phyloP scores from a whole-genome alignment of 2,888 invertebrate species.

The Yponomeuta plumbellus region DNA sequence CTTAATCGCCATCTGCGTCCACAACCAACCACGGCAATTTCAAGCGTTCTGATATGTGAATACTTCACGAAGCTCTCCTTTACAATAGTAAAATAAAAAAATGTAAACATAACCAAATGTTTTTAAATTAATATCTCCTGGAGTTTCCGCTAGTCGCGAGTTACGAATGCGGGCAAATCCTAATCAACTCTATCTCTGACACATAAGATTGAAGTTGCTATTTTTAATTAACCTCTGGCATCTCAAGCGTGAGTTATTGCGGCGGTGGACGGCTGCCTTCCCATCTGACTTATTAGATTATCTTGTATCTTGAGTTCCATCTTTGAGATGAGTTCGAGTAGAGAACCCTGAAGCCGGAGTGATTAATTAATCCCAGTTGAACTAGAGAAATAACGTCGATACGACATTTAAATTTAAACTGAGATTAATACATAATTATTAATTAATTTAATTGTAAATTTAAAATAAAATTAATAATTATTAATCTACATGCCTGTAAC shows the following conservation, averaged over 20 bases:
- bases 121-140: slow-evolving; percentile 26
- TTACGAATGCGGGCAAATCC: slow-evolving; percentile 48
- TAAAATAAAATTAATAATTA: no score
- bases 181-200: slow-evolving; percentile 63
- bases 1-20: no score
- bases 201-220: slow-evolving; percentile 68
- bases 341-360: background rate
- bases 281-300: slow-evolving; percentile 76
- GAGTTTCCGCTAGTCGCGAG: slow-evolving; percentile 31
- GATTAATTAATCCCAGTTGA: no score
- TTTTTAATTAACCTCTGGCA: slow-evolving; percentile 76
- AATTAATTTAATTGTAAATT: no score
- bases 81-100: background rate
- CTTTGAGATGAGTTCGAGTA: slow-evolving; percentile 36
- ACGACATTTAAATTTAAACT: no score
- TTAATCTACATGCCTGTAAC: no score
- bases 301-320: slow-evolving; percentile 65
- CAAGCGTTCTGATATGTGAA: no score
- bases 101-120: background rate
- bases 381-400: no score
- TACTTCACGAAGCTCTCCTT: background rate
- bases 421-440: no score
- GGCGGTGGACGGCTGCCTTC: slow-evolving; percentile 61
- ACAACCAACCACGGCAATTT: no score
- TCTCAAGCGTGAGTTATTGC: slow-evolving; percentile 69